phyloP scores from a whole-genome alignment of 2,888 invertebrate genomes.

The Lymantria dispar region DNA sequence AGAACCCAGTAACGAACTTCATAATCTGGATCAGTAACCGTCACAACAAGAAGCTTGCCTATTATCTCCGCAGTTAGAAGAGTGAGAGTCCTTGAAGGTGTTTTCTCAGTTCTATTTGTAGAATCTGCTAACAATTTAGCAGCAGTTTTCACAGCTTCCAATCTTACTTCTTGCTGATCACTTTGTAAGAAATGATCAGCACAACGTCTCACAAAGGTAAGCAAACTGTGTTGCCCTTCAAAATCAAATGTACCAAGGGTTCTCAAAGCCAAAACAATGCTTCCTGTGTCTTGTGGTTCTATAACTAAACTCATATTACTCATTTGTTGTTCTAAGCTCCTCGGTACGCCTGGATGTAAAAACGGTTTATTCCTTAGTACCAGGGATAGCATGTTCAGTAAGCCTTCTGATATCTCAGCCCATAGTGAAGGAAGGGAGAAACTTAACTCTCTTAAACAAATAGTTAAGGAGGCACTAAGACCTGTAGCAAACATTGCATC shows the following conservation, averaged over 20 bases:
- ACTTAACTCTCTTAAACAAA: constrained; percentile 94
- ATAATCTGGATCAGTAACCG: constrained; percentile 97
- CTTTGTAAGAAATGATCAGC: constrained; percentile 95
- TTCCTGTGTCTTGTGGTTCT: constrained; percentile 88
- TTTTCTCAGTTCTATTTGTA: constrained; percentile 83
- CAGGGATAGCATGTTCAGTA: constrained; percentile 94
- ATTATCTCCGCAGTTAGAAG: constrained; percentile 93
- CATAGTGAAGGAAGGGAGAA: constrained; percentile 93
- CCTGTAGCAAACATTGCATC: constrained; percentile 97
- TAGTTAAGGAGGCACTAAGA: constrained; percentile 93
- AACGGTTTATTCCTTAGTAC: constrained; percentile 94
- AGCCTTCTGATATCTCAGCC: constrained; percentile 94
- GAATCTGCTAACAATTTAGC: constrained; percentile 94
- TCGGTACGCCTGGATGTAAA: constrained; percentile 90
- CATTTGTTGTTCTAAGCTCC: constrained; percentile 80
- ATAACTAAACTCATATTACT: constrained; percentile 67
- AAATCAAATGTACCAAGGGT: constrained; percentile 96
- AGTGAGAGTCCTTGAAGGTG: constrained; percentile 91
- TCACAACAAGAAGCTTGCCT: constrained; percentile 94
- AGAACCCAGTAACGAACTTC: constrained; percentile 97
- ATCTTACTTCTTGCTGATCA: constrained; percentile 92
- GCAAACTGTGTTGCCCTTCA: constrained; percentile 92
- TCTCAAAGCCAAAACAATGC: constrained; percentile 94
- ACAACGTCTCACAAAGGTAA: constrained; percentile 96
- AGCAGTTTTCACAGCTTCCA: constrained; percentile 97